Conservation (phyloP, 2,888 invertebrate species). For the Anarsia innoxiella region DNA sequence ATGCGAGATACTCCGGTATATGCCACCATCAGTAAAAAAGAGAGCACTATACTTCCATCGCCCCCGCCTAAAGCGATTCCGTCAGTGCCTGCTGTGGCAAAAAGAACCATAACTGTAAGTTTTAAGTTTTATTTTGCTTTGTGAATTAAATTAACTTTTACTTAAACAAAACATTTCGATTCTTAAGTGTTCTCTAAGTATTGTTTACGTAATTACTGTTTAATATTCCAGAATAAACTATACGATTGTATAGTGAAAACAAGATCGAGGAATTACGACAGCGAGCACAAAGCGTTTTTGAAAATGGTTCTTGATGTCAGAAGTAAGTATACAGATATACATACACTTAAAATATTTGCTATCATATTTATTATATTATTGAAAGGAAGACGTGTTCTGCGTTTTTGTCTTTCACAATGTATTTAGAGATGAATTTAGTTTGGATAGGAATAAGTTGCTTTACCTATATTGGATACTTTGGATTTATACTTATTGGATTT, state of each 20-base stretch:
- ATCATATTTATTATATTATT: no score
- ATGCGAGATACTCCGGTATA: slow-evolving; percentile 63
- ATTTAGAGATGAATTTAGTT: no score
- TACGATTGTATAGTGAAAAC: slow-evolving; percentile 84
- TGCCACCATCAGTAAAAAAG: slow-evolving; percentile 55
- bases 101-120: slow-evolving; percentile 63
- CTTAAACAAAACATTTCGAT: no score
- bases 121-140: no score
- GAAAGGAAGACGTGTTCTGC: no score
- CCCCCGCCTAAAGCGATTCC: slow-evolving; percentile 66
- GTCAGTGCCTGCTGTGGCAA: slow-evolving; percentile 46
- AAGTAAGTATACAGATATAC: slow-evolving; percentile 81
- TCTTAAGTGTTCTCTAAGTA: not conserved
- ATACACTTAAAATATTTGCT: no score
- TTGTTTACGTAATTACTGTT: no score
- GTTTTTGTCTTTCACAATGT: no score
- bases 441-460: no score
- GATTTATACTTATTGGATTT: no score
- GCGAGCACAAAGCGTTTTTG: slow-evolving; percentile 87
- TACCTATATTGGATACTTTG: no score
- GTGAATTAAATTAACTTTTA: no score
- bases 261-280: slow-evolving; percentile 80
- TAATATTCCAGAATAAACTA: slow-evolving; percentile 75
- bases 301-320: slow-evolving; percentile 87
- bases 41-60: slow-evolving; percentile 49